Conservation (phyloP, 2,797 vertebrate genomes). For the Peromyscus eremicus region DNA sequence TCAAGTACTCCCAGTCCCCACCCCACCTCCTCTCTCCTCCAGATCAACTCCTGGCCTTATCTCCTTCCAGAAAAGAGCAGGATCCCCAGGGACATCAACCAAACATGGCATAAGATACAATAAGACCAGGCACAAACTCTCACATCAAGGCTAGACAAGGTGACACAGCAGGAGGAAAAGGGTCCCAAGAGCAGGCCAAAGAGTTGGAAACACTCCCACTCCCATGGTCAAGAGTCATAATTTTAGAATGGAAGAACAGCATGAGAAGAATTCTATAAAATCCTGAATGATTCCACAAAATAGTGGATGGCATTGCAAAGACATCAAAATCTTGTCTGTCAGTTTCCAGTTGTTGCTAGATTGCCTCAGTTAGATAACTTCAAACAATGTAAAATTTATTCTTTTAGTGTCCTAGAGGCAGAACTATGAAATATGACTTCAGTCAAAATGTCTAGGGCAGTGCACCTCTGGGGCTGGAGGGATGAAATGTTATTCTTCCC, state of each 20-base stretch:
- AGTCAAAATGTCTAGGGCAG: neutral
- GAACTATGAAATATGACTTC: neutral
- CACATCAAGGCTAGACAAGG: too few species aligned
- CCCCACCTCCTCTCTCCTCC: too few species aligned
- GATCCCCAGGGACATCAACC: neutral
- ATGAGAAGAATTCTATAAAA: neutral
- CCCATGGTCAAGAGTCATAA: too few species aligned
- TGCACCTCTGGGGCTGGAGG: neutral
- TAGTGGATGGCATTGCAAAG: neutral
- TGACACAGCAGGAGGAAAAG: too few species aligned
- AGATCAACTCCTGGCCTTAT: neutral
- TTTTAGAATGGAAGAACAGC: neutral
- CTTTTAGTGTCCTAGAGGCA: neutral
- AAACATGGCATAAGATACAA: neutral
- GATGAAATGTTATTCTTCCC: neutral
- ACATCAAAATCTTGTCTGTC: neutral
- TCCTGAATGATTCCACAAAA: neutral
- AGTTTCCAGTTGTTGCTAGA: neutral
- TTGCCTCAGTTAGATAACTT: neutral
- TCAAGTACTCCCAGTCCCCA: neutral
- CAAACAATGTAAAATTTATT: neutral
- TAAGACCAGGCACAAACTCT: neutral
- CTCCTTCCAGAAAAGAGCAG: neutral
- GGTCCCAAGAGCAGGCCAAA: too few species aligned
- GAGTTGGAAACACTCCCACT: too few species aligned